Percentiles rank a stretch among this genome's conserved stretches.
These are phyloP conservation scores for Sebastes glaucus DNA, from an alignment of 2,797 vertebrate genomes.

Conservation along the genomic window DNA sequence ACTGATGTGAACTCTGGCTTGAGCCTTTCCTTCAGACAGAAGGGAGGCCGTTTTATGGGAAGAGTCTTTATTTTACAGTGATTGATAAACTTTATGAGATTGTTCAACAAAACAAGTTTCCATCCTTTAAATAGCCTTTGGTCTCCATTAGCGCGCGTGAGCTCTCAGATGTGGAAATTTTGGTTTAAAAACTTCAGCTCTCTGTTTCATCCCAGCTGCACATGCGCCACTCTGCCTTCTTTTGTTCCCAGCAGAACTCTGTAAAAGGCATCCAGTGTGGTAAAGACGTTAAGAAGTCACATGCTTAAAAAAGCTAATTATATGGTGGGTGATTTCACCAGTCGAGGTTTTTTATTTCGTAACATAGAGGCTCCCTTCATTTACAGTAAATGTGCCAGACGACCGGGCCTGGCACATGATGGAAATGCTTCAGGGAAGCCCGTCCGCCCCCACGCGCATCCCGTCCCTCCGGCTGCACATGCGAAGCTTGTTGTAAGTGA, in stretches of 20 bases:
- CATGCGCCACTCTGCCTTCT: constrained; percentile 10
- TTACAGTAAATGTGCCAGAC: constrained; percentile 68
- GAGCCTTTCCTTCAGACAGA: constrained; percentile 7
- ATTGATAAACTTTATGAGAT: constrained; percentile 48
- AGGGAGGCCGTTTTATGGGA: constrained; percentile 33
- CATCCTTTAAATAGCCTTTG: constrained; percentile 24
- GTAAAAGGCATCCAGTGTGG: constrained; percentile 61
- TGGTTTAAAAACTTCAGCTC: constrained; percentile 14
- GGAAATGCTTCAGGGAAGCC: constrained; percentile 72
- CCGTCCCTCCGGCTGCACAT: background rate
- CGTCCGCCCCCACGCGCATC: constrained; percentile 5
- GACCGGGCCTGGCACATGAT: constrained; percentile 28
- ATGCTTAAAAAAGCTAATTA: constrained; percentile 64
- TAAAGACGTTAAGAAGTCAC: constrained; percentile 55
- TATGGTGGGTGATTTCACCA: constrained; percentile 60
- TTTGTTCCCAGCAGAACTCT: constrained; percentile 59
- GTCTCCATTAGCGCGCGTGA: background rate
- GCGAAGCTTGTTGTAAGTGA: constrained; percentile 29
- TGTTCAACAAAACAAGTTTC: constrained; percentile 51
- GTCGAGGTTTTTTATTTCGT: constrained; percentile 60
- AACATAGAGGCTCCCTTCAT: constrained; percentile 48
- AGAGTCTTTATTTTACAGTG: constrained; percentile 30
- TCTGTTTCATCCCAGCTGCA: constrained; percentile 15
- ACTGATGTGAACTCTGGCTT: background rate
- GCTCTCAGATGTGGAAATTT: constrained; percentile 53